Base-by-base conservation (phyloP, 2,888 invertebrate species). In the Phasia obesa region DNA sequence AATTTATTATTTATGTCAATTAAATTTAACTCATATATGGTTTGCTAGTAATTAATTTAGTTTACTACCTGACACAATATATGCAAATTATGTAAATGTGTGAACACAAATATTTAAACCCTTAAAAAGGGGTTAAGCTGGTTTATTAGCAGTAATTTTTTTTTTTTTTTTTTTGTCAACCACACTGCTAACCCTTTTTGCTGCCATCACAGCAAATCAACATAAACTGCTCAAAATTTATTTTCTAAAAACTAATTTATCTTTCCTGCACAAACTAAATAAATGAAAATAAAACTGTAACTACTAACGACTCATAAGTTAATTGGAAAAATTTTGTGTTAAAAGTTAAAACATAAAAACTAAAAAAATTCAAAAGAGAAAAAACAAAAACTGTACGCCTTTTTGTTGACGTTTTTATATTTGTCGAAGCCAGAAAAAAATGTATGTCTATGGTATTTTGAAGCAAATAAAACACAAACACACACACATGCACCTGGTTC, bases 271-370 rank as follows among this genome's bases (percentile, higher is more conserved):
- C 19, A 62, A 62, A 71, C 53, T 27, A 59, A 70, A 49, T 51
- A 44, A 69, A 49, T 53, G 31, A 67, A 53, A 49, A 44, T 21
- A 59, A 55, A 73, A 73, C 51, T 65, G 57, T 44, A 51, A 69
- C 55, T 67, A 25, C 69, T 21, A 78, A 71, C 59, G 77, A 60
- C 70, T 79, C 65, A 75, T 75, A 83, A 79, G 78, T 83, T 83
- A 79, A 83, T 83, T 79, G 83, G 83, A 75, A 83, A 78, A 67
- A 71, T 79, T 70, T 53, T 62, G 55, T 83, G 53, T 47, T 71
- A 62, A 53, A 73, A 77, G 59, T 44, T 49, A 51, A 59, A 53
- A 73, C 17, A 53, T 23, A 67, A 60, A 65, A 59, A 31, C 25
- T 25, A 21, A 59, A 55, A 23, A 27, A 62, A 21, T 6, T 27